Conservation (phyloP, 2,113 vertebrate genomes). For the Glaucomys volans region DNA sequence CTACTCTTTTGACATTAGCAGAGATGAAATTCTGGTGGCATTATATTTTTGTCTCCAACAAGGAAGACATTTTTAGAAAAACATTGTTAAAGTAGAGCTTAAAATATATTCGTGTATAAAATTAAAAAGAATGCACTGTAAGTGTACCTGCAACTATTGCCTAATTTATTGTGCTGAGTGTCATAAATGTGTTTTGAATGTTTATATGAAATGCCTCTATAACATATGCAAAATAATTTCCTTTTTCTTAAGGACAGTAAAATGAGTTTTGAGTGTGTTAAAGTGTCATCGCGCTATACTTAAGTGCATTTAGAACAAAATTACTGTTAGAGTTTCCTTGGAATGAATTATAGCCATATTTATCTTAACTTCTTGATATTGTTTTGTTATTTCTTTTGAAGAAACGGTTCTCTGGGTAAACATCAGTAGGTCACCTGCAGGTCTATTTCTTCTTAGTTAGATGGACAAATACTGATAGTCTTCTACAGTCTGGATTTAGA, state of each 20-base stretch:
- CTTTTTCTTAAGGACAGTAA: conserved; percentile 17
- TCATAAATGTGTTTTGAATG: conserved; percentile 12
- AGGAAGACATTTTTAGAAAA: conserved; percentile 9
- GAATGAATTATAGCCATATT: background rate
- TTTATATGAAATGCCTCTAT: background rate
- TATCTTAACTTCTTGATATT: background rate
- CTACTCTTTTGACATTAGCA: conserved; percentile 36
- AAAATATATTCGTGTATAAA: conserved; percentile 52
- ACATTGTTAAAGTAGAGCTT: conserved; percentile 36
- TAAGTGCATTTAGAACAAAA: conserved; percentile 42
- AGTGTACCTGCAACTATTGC: background rate
- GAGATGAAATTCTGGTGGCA: conserved; percentile 37
- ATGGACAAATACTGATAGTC: background rate
- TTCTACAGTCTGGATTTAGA: conserved; percentile 40
- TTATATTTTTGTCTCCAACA: conserved; percentile 38
- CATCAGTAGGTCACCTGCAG: background rate
- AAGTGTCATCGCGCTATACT: background rate
- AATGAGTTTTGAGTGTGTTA: conserved; percentile 20
- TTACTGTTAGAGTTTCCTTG: background rate
- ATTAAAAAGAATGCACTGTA: background rate
- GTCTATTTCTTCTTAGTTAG: conserved; percentile 55
- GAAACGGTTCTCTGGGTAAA: background rate
- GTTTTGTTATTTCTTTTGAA: background rate
- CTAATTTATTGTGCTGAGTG: conserved; percentile 12
- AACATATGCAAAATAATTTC: conserved; percentile 44